Evolutionary conservation across 2,888 invertebrate genomes (phyloP), one percentile per base, ranked within the genome.

Genomic region (Nymphalis c-album): DNA sequence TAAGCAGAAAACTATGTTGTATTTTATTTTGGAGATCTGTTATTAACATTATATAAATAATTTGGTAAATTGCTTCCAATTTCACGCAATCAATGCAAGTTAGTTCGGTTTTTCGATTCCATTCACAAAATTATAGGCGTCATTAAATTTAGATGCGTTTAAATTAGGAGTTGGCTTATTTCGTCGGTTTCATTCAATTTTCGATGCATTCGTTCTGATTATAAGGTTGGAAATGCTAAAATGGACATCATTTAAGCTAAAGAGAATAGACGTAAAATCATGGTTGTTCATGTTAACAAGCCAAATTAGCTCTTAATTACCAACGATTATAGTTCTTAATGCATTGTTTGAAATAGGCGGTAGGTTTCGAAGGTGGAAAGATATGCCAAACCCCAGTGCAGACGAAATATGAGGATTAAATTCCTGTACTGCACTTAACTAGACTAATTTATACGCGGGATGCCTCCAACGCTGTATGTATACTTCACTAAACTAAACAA

Each of bases 371-470:
- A 86, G 82, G 85, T 87, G 84, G 85, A 90, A 88, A 91, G 90
- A 91, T 89, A 87, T 88, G 85, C 88, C 86, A 85, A 89, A 86
- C 85, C 83, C 79, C 80, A 77, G 80, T 78, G 86, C 87, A 90
- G 89, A 87, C 90, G 91, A 91, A 91, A 91, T 91, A 92, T 91
- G 90, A 88, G 91, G 90, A 91, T 91, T 91, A 91, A 91, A 92
- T 90, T 92, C 90, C 88, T 86, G 89, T 85, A 88, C 85, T 89
- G 90, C 90, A 90, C 87, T 91, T 91, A 91, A 91, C 90, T 85
- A 90, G 90, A 86, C 90, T 89, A 91, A 91, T 91, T 91, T 91
- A 90, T 90, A 87, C 86, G 80, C 73, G 81, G 84, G 82, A 81
- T 83, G 85, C 85, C 75, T 82, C 84, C 81, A 83, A 72, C 78